A percentile compares a stretch with the other conserved stretches of the same genome.
Conservation (phyloP, 1,140 invertebrate species). For the Pseudachorutes palmiensis region DNA sequence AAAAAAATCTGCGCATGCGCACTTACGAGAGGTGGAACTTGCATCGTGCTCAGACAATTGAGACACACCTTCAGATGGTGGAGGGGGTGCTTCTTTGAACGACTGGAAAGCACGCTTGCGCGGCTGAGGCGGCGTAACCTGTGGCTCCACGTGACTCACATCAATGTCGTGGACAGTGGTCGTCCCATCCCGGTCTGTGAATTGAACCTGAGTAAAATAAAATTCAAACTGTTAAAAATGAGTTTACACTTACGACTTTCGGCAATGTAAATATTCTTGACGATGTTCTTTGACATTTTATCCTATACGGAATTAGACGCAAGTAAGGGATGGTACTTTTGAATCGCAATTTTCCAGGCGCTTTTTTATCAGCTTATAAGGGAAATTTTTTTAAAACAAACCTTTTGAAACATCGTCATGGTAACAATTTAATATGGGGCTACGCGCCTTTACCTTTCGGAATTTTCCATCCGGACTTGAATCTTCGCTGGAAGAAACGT, state of each 20-base stretch:
- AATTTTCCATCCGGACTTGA: background rate
- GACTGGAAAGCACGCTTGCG: no score
- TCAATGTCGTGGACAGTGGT: background rate
- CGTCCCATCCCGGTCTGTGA: conserved; percentile 17
- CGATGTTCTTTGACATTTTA: background rate
- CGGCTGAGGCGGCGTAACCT: background rate
- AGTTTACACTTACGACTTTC: background rate
- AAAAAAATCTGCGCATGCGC: no score
- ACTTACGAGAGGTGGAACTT: background rate
- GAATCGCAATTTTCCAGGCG: background rate
- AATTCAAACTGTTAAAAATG: background rate
- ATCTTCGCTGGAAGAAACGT: background rate
- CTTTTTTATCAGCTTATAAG: no score
- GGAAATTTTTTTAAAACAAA: no score
- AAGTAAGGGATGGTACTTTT: background rate
- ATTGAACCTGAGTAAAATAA: conserved; percentile 17
- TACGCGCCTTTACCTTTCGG: background rate
- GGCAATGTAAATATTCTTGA: background rate
- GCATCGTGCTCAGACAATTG: background rate
- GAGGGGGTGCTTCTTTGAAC: no score
- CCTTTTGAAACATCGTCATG: no score
- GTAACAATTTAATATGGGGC: background rate
- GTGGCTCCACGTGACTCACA: background rate
- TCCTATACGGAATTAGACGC: background rate
- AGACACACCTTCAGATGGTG: background rate